Evolutionary conservation across 2,797 vertebrate species (phyloP), one percentile per base, ranked within the genome.

Genomic region (Adelosebastes latens): DNA sequence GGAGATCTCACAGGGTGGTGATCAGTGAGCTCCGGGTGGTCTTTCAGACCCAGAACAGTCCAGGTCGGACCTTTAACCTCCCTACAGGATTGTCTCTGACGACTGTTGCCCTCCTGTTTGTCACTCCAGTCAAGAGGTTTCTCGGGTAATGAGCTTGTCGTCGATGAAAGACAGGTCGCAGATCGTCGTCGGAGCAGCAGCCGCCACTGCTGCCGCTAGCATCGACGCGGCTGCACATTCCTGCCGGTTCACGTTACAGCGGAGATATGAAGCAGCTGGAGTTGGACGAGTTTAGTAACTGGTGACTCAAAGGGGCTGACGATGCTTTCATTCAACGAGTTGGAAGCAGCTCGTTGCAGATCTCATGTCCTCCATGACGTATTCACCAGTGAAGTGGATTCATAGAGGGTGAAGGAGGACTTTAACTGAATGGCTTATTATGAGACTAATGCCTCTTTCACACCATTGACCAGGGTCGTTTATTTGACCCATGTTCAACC

Each of bases 141-240:
- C 36, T 85, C 1, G 31, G 78, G 88, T 95, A 92, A 94, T 92
- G 91, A 94, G 91, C 87, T 88, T 89, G 88, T 91, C 87, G 87
- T 77, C n/a, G 89, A 89, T 93, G 94, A 95, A 89, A 88, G 94
- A 95, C 46, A 61, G 69, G 76, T 77, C 60, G 24, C 84, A 89
- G 89, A 81, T 93, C 86, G 16, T 22, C 31, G 25, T 25, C 14
- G 46, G 61, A 74, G 81, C 60, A 59, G 74, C 80, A 46, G 65
- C 18, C 2, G 46, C 59, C 42, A 69, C 67, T 53, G 70, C 18
- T 52, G 18, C 59, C 42, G 71, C 69, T 70, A 34, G 76, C 80
- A 39, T 69, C 24, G 78, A 56, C 83, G 8, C 70, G 69, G 85
- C 83, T 49, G 80, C 76, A 55, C 93, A 94, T 95, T 95, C 93